phyloP scores from a whole-genome alignment of 1,140 invertebrate species.

The Pogonognathellus flavescens region DNA sequence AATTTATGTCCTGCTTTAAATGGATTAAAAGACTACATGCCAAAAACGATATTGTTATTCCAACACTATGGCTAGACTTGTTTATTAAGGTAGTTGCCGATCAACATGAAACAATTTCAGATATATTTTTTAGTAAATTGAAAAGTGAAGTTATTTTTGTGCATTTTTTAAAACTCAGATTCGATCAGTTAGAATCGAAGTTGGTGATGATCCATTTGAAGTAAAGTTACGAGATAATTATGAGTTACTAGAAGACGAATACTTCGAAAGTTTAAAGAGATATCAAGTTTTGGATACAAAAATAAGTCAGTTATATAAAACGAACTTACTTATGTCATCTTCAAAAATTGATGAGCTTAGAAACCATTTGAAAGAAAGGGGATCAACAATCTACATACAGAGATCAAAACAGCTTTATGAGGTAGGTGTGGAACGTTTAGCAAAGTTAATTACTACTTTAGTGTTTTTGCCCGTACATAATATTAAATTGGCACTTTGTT shows the following conservation, averaged over 20 bases:
- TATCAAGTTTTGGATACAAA: constrained; percentile 90
- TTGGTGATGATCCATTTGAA: constrained; percentile 98
- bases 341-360: constrained; percentile 92
- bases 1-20: constrained; percentile 90
- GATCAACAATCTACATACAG: constrained; percentile 95
- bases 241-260: constrained; percentile 95
- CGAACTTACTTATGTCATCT: constrained; percentile 84
- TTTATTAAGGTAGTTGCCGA: constrained; percentile 90
- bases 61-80: constrained; percentile 80
- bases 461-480: no score
- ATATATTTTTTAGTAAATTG: constrained; percentile 28
- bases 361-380: constrained; percentile 86
- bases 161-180: constrained; percentile 72
- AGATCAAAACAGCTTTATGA: constrained; percentile 86
- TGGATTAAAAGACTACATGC: constrained; percentile 91
- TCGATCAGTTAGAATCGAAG: constrained; percentile 87
- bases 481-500: no score
- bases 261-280: constrained; percentile 94
- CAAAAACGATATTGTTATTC: constrained; percentile 76
- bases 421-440: constrained; percentile 66
- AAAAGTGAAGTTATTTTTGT: constrained; percentile 17
- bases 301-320: constrained; percentile 83
- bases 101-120: no score
- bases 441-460: no score
- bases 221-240: constrained; percentile 96